A percentile compares a stretch with the other conserved stretches of the same genome.
These are phyloP conservation scores for Fabriciana adippe DNA, from an alignment of 2,888 invertebrate species.

Conservation along the genomic window DNA sequence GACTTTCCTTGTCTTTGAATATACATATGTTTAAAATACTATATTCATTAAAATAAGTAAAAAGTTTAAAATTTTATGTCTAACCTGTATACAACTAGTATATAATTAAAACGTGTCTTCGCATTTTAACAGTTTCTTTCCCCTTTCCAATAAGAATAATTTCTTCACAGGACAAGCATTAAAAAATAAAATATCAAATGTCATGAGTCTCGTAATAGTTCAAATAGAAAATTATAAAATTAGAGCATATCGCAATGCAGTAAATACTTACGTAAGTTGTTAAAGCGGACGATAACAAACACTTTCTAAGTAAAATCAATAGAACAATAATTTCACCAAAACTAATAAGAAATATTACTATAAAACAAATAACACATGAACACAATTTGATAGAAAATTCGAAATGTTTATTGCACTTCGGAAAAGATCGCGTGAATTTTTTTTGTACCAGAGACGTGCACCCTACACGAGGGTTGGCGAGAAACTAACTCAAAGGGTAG, in stretches of 20 bases:
- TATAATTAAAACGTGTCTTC: no score
- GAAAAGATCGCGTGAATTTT: slow-evolving; percentile 61
- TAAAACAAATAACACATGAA: slow-evolving; percentile 46
- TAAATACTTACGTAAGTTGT: slow-evolving; percentile 78
- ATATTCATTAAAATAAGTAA: no score
- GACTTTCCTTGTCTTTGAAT: no score
- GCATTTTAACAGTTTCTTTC: no score
- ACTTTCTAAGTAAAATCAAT: slow-evolving; percentile 50
- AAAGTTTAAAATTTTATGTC: no score
- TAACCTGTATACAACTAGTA: no score
- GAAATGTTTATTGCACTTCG: slow-evolving; percentile 68
- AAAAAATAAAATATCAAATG: neutral
- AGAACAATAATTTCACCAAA: slow-evolving; percentile 48
- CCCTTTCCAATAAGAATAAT: no score
- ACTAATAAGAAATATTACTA: slow-evolving; percentile 47
- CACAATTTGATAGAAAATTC: slow-evolving; percentile 51
- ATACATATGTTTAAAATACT: no score
- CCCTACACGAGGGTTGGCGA: slow-evolving; percentile 49
- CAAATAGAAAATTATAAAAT: slow-evolving; percentile 34
- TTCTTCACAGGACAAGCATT: no score
- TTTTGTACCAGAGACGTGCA: slow-evolving; percentile 47
- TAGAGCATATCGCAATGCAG: slow-evolving; percentile 73
- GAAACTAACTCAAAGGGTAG: slow-evolving; percentile 63
- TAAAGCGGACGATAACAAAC: slow-evolving; percentile 50
- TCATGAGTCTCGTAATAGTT: slow-evolving; percentile 1